Conservation (phyloP, 2,113 vertebrate genomes). For the Fulica atra region DNA sequence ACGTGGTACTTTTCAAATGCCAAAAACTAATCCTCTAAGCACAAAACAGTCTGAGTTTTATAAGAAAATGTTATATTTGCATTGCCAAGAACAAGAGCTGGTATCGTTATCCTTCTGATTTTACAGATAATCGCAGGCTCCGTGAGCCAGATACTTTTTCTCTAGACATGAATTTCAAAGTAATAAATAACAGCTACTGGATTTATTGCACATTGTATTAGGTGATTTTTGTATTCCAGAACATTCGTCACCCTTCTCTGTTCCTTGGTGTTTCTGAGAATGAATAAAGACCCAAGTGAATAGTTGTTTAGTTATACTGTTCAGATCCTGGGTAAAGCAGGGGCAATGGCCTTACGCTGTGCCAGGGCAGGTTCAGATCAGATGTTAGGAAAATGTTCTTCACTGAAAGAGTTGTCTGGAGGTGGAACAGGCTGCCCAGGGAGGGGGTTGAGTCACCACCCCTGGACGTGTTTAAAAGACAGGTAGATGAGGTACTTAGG, state of each 20-base stretch:
- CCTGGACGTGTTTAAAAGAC: too few relatives aligned
- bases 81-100: not conserved
- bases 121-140: not conserved
- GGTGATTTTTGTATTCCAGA: not conserved
- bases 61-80: not conserved
- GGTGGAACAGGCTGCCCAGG: too few relatives aligned
- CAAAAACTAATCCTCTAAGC: not conserved
- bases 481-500: too few relatives aligned
- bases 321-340: not conserved
- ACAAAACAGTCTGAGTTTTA: not conserved
- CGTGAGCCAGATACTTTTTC: not conserved
- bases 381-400: too few relatives aligned
- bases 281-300: not conserved
- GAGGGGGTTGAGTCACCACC: too few relatives aligned
- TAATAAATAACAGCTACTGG: not conserved
- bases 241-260: not conserved
- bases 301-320: not conserved
- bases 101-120: not conserved
- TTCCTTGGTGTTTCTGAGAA: not conserved
- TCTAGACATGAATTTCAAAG: not conserved
- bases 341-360: too few relatives aligned
- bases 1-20: not conserved
- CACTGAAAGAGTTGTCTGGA: too few relatives aligned
- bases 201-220: not conserved
- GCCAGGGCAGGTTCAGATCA: too few relatives aligned